Conservation (phyloP, 2,113 vertebrate species). For the Rhinogobius similis region DNA sequence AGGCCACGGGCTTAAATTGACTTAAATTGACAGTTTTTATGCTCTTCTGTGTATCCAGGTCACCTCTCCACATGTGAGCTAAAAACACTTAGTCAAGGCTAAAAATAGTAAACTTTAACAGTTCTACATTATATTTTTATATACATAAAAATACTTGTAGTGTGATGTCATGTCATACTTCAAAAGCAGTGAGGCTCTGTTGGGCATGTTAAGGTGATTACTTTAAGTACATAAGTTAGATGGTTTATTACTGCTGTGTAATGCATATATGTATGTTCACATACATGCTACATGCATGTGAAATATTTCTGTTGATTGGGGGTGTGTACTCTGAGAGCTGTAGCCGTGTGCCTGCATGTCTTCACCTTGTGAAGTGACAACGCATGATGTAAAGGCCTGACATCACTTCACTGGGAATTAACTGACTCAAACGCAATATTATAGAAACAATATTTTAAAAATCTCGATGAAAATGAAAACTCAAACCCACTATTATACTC, state of each 20-base stretch:
- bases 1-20: slow-evolving; percentile 21
- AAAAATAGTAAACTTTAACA: slow-evolving; percentile 60
- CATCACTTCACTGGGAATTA: slow-evolving; percentile 69
- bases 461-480: too few species aligned
- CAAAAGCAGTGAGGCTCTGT: slow-evolving; percentile 3
- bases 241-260: background rate
- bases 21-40: slow-evolving; percentile 40
- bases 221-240: background rate
- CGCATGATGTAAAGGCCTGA: slow-evolving; percentile 71
- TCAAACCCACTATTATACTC: background rate
- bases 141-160: slow-evolving; percentile 41
- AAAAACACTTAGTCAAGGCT: slow-evolving; percentile 24
- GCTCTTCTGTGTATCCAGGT: slow-evolving; percentile 50
- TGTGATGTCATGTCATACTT: slow-evolving; percentile 53
- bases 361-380: slow-evolving; percentile 55
- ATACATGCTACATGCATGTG: slow-evolving; percentile 7
- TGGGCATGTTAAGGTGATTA: background rate
- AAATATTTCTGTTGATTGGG: slow-evolving; percentile 25
- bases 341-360: slow-evolving; percentile 49
- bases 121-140: slow-evolving; percentile 35
- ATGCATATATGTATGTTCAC: slow-evolving; percentile 14
- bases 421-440: slow-evolving; percentile 38
- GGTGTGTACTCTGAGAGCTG: slow-evolving; percentile 31
- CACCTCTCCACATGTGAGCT: slow-evolving; percentile 41
- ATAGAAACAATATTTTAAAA: background rate